Percentiles rank a stretch among this genome's conserved stretches.
phyloP scores from a whole-genome alignment of 2,888 invertebrate genomes.

The Sisyra nigra region DNA sequence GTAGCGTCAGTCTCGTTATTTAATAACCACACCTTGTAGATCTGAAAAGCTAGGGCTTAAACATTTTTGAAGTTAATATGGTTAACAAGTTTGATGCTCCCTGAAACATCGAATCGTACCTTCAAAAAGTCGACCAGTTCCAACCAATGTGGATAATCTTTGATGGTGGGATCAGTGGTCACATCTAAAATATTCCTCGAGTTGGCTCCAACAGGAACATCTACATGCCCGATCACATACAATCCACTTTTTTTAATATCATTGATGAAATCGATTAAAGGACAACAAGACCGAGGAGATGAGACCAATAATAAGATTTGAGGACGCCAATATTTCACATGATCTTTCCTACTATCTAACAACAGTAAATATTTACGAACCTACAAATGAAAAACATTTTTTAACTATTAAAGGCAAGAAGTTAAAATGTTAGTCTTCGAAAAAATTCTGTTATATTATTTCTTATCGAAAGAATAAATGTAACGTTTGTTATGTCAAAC shows the following conservation, averaged over 20 bases:
- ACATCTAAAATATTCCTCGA: constrained; percentile 25
- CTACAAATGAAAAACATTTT: constrained; percentile 23
- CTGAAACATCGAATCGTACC: too few relatives aligned
- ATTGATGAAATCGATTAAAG: constrained; percentile 92
- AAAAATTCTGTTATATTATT: too few relatives aligned
- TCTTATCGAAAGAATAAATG: too few relatives aligned
- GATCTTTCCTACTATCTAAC: constrained; percentile 89
- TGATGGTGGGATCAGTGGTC: constrained; percentile 49
- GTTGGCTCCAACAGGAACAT: constrained; percentile 33
- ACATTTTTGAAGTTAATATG: too few relatives aligned
- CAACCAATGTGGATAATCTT: constrained; percentile 79
- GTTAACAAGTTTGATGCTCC: too few relatives aligned
- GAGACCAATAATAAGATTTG: constrained; percentile 88
- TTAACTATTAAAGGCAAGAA: background rate
- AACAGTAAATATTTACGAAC: constrained; percentile 91
- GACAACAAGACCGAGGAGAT: constrained; percentile 78
- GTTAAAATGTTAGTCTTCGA: too few relatives aligned
- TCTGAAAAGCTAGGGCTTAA: too few relatives aligned
- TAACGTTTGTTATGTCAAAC: too few relatives aligned
- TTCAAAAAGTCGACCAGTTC: constrained; percentile 88
- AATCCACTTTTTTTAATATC: constrained; percentile 91
- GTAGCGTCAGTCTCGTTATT: too few relatives aligned
- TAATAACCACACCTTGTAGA: too few relatives aligned
- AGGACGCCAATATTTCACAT: constrained; percentile 98
- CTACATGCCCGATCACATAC: constrained; percentile 77